Base-by-base conservation (phyloP, 2,888 invertebrate species). In the Aphodius sticticus region DNA sequence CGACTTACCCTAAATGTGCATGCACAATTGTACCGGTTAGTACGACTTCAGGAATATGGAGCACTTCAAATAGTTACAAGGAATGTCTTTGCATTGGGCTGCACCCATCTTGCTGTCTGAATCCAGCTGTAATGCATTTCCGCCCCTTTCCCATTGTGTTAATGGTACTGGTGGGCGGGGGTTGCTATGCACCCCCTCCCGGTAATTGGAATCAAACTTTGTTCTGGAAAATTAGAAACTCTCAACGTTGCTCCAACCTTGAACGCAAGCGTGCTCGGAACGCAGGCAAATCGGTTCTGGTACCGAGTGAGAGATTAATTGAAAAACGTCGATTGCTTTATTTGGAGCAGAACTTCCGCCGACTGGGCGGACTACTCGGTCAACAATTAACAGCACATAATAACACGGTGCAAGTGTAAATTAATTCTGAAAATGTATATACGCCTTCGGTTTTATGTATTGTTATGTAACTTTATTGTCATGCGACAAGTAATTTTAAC, bases 141-240 rank as follows among this genome's bases (percentile, higher is more conserved):
- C 53, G 53, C 53, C 53, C 53, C 53, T 53, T 53, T 53, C 4
- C 53, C 53, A 53, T 53, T 53, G 53, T 53, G 3, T 2, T 53
- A 53, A 53, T 53, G 53, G 53, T 53, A 26, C 26, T 53, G 12
- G 53, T 53, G 53, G 53, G 7, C 53, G 53, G 53, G 12, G 53
- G 53, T 53, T 53, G 53, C 9, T 53, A 53, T 53, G 53, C 53
- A 53, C 53, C 53, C 38, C 53, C 53, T 53, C 53, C 53, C 12
- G 53, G 53, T 53, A 53, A 53, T 53, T 53, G 53, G 53, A 53
- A 53, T 53, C 53, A 53, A 53, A 53, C 53, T 53, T 53, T 53
- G 53, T 53, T 53, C 53, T 5, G 53, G 53, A 53, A 53, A 53
- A 53, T 53, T 53, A 53, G 53, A 53, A 53, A 53, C 53, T 53